A percentile compares a stretch with the other conserved stretches of the same genome.
phyloP scores from a whole-genome alignment of 2,797 vertebrate genomes.

The Lithobates pipiens region DNA sequence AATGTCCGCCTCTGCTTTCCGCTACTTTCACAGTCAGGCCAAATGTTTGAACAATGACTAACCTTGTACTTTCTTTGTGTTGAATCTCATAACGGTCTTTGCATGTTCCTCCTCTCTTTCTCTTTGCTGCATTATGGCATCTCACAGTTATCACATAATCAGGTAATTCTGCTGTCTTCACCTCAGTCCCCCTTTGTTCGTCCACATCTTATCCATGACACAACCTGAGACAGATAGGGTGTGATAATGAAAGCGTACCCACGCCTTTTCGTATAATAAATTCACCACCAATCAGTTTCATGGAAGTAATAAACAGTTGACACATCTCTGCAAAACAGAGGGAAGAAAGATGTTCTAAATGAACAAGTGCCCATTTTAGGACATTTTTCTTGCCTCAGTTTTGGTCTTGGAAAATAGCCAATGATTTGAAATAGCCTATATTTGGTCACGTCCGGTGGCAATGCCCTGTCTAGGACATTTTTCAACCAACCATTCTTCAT shows the following conservation, averaged over 20 bases:
- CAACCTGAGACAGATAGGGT: background rate
- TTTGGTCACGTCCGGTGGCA: too few species aligned
- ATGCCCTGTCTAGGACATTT: too few species aligned
- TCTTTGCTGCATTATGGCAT: slow-evolving; percentile 96
- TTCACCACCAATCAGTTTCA: background rate
- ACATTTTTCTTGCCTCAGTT: too few species aligned
- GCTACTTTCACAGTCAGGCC: background rate
- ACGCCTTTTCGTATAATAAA: background rate
- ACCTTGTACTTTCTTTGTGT: slow-evolving; percentile 53
- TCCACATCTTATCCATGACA: slow-evolving; percentile 63
- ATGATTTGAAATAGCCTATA: too few species aligned
- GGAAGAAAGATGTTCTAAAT: too few species aligned
- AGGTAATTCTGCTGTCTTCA: slow-evolving; percentile 89
- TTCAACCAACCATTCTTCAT: too few species aligned
- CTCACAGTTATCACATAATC: slow-evolving; percentile 99
- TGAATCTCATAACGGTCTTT: slow-evolving; percentile 80
- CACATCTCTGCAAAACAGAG: background rate
- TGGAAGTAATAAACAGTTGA: background rate
- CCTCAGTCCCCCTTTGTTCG: slow-evolving; percentile 62
- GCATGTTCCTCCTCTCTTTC: slow-evolving; percentile 87
- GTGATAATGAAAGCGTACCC: background rate
- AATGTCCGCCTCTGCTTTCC: slow-evolving; percentile 16
- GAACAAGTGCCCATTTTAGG: too few species aligned
- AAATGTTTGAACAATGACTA: slow-evolving; percentile 30
- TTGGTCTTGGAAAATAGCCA: too few species aligned